Evolutionary conservation across 2,888 invertebrate species (phyloP).

Genomic region (Adineta ricciae): DNA sequence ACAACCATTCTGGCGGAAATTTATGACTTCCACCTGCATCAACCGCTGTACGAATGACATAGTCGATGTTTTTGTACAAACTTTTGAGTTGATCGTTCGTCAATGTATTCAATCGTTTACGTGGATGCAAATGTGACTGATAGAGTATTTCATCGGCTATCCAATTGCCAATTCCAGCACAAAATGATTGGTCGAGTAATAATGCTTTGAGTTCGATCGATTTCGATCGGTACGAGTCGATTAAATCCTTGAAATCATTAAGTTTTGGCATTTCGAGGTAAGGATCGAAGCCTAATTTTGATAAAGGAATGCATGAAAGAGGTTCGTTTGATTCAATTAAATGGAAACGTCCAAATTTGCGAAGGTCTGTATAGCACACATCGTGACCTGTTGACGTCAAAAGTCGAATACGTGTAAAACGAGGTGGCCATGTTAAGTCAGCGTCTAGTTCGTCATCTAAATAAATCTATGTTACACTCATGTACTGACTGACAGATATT

Average conservation of each 20-base stretch:
- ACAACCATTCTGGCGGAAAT: conserved; percentile 5
- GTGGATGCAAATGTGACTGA: neutral
- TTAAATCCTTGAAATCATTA: neutral
- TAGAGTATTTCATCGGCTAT: conserved; percentile 12
- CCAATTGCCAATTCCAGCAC: conserved; percentile 16
- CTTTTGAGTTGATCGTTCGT: neutral
- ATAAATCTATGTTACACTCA: too few species aligned
- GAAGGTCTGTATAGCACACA: neutral
- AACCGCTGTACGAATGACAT: neutral
- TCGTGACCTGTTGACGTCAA: neutral
- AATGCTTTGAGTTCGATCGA: conserved; percentile 5
- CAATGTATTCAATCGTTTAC: neutral
- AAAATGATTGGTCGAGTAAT: neutral
- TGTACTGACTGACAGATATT: too few species aligned
- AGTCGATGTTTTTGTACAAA: neutral
- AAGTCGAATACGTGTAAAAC: conserved; percentile 19
- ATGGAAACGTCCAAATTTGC: conserved; percentile 18
- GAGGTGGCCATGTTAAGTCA: conserved; percentile 1
- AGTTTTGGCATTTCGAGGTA: conserved; percentile 1
- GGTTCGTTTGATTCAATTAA: neutral
- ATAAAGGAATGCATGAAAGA: neutral
- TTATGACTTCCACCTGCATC: neutral
- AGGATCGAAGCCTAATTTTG: conserved; percentile 14
- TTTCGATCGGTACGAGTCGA: neutral
- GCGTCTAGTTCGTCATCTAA: neutral